A percentile compares a stretch with the other conserved stretches of the same genome.
phyloP scores from a whole-genome alignment of 2,113 vertebrate genomes.

The Mungos mungo region DNA sequence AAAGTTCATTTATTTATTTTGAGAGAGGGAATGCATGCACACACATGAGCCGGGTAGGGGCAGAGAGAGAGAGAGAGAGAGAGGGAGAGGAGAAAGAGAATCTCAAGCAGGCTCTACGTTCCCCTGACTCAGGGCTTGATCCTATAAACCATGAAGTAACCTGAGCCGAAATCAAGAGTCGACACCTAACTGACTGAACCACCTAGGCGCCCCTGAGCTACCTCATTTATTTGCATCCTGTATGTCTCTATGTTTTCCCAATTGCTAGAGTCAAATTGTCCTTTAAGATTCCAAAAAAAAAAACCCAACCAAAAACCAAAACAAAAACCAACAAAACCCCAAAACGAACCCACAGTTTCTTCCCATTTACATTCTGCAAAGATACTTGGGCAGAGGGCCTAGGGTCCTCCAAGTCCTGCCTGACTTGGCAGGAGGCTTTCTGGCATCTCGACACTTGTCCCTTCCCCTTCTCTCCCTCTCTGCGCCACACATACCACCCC shows the following conservation, averaged over 20 bases:
- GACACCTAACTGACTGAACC: no score
- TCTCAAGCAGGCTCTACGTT: no score
- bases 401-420: not conserved
- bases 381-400: not conserved
- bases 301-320: no score
- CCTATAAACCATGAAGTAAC: no score
- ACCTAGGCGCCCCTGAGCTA: not conserved
- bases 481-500: not conserved
- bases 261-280: not conserved
- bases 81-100: no score
- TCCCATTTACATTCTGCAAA: not conserved
- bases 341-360: not conserved
- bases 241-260: not conserved
- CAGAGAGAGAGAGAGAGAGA: no score
- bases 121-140: no score
- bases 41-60: no score
- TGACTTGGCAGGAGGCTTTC: not conserved
- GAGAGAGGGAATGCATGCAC: no score
- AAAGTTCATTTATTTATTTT: no score
- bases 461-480: not conserved
- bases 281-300: not conserved
- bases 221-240: not conserved
- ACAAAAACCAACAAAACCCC: no score
- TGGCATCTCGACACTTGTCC: not conserved
- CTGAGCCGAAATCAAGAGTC: no score